Evolutionary conservation across 2,113 vertebrate species (phyloP), one percentile per base, ranked within the genome.

Genomic region (Rafetus swinhoei): DNA sequence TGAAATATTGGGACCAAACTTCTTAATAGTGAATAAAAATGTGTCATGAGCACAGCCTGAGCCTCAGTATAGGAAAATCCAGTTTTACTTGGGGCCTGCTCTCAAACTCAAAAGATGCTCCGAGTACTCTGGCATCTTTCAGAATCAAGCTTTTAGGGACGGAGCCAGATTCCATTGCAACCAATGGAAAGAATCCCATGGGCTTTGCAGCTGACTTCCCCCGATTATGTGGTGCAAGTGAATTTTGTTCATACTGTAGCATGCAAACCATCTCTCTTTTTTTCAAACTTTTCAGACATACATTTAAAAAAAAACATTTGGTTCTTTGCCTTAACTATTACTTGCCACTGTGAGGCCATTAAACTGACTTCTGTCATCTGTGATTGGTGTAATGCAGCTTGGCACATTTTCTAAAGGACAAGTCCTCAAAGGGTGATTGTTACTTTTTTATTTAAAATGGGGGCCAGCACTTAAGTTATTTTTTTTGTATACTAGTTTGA

Each of bases 271-370:
- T 32, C 27, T 82, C 76, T 54, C 54, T 62, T 65, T 35, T 54
- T 50, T 77, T 27, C 50, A 12, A 77, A 50, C 22, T 7, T 24
- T 45, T 45, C 45, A 45, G 45, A 50, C 22, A 45, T 77, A 16
- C 35, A 25, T 14, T 14, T 14, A 8, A 50, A 77, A 77, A 77
- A 21, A 45, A 45, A 45, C 45, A 13, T 50, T 3, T 24, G 32
- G 57, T 6, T 74, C 76, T 77, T 87, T 79, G 77, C 74, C 39
- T 15, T 50, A 81, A 53, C 52, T 83, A 56, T 72, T 55, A 2
- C 85, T 76, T 24, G 85, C 25, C 45, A 29, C 3, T 82, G 81
- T 55, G 79, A 87, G 94, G 32, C 72, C 3, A 6, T 60, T 89
- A 77, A 54, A 50, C 35, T 83, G 35, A 83, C 35, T 35, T 83